Base-by-base conservation (phyloP, 2,888 invertebrate genomes). In the Actias luna region DNA sequence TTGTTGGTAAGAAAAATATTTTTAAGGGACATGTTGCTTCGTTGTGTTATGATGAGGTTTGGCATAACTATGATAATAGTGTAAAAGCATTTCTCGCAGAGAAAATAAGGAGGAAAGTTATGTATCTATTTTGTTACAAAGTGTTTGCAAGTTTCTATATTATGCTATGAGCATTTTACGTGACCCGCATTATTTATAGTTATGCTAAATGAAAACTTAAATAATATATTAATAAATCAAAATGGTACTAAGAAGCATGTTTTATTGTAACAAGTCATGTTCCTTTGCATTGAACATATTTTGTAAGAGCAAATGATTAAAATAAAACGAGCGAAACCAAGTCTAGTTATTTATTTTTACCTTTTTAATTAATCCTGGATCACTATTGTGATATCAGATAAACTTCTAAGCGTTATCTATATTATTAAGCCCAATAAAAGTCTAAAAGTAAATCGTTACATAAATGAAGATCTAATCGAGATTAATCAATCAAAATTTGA, bases 1-100 rank as follows among this genome's bases (percentile, higher is more conserved):
- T 93, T 93, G 93, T 94, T 92, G 91, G 90, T 93, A 93, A 93
- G 93, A 93, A 93, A 93, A 93, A 90, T 94, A 94, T 94, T 94
- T 94, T 94, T 93, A 93, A 92, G 91, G 92, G 85, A 91, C 90
- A 91, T 92, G 92, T 93, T 90, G 93, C 93, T 92, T 92, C 88
- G 89, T 92, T 92, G 88, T 88, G 90, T 93, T 92, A 88, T 85
- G 87, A 80, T 83, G 88, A 78, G 85, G 87, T 93, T 92, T 89
- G 92, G 93, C 93, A 91, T 92, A 92, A 93, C 92, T 92, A 92
- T 91, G 85, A 83, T 92, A 89, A 89, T 89, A 86, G 86, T 87
- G 84, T 80, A 75, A 83, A 83, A 82, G 83, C 86, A 83, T 84
- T 89, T 89, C 91, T 92, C 92, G 80, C 89, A 89, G 89, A 91